Evolutionary conservation across 2,797 vertebrate species (phyloP).

Genomic region (Hypotaenidia philippensis): DNA sequence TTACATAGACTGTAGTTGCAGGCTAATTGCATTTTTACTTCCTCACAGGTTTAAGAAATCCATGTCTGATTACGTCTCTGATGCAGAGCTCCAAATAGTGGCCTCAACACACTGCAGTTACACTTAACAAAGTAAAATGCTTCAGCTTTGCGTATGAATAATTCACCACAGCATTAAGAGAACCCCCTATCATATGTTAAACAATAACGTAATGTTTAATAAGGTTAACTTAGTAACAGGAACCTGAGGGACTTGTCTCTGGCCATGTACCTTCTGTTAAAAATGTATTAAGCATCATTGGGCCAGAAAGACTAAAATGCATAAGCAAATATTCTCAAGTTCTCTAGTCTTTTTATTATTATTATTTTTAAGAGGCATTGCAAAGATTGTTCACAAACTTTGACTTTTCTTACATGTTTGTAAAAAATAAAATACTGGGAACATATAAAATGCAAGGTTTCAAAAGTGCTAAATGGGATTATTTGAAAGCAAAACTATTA

Average conservation of each 20-base stretch:
- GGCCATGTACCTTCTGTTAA: background rate
- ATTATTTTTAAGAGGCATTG: background rate
- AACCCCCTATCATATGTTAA: background rate
- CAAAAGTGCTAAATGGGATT: background rate
- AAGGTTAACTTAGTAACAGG: background rate
- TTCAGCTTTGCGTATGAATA: background rate
- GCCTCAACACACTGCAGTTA: background rate
- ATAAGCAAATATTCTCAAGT: background rate
- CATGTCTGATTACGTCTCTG: background rate
- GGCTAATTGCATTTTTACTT: conserved; percentile 5
- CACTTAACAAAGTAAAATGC: background rate
- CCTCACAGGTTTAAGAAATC: conserved; percentile 2
- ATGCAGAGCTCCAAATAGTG: background rate
- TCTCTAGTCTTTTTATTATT: background rate
- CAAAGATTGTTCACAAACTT: background rate
- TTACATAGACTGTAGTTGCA: background rate
- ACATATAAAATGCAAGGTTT: background rate
- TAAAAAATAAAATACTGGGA: background rate
- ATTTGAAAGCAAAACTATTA: background rate
- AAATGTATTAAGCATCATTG: background rate
- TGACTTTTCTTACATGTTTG: background rate
- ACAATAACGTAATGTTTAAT: background rate
- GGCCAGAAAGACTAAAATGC: background rate
- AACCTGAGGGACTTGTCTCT: background rate
- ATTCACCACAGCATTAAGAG: background rate